Base-by-base conservation (phyloP, 2,888 invertebrate genomes). In the Crocallis elinguaria region DNA sequence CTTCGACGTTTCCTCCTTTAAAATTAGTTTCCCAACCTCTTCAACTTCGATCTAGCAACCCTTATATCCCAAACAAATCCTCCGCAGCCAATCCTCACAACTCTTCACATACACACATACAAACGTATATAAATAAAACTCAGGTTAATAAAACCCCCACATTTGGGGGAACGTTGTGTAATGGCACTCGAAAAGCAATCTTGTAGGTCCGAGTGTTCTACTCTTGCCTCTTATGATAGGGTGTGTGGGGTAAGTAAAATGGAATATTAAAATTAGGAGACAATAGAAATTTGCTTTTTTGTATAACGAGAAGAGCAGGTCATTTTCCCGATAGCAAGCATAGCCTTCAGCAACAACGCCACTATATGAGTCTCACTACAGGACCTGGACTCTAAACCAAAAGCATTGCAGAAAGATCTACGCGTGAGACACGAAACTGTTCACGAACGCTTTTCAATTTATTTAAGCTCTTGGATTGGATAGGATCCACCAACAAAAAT, bases 151-250 rank as follows among this genome's bases (percentile, higher is more conserved):
- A 86, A 86, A 80, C 71, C 75, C 71, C 66, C 76, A 73, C 79
- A 81, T 86, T 86, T 79, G 67, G 75, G 70, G 62, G 77, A 79
- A 75, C 74, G 75, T 71, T 69, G 69, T 77, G 75, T 80, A 85
- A 87, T 84, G 80, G 82, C 75, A 79, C 88, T 88, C 68, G 74
- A 85, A 75, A 85, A 82, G 85, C 86, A 87, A 88, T 88, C 87
- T 84, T 85, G 82, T 76, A 77, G 77, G 84, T 78, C 79, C 77
- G 73, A 85, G 78, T 75, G 75, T 73, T 72, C 71, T 69, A 73
- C 77, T 75, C 65, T 69, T 71, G 67, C 72, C 73, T 77, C 69
- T 71, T 52, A 56, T 46, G 50, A 38, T 45, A 9, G 19, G 19
- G 14, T 27, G 44, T 59, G 37, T 59, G 72, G 76, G 27, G 0